These are phyloP conservation scores for cattle (Bos taurus) DNA, from an alignment of 2,113 vertebrate genomes.

Conservation along the genomic window ARS-UCD2.0 NC_037357.1:116940501-116941000, in stretches of 20 bases:
- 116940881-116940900: too few species aligned
- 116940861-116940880: too few species aligned
- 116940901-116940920: too few species aligned
- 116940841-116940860: too few species aligned
- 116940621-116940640: not conserved
- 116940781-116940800: not conserved
- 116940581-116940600: constrained; percentile 13
- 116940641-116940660: not conserved
- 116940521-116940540: not conserved
- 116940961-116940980: too few species aligned
- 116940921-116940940: too few species aligned
- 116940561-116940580: not conserved
- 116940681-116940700: constrained; percentile 6
- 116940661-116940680: not conserved
- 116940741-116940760: not conserved
- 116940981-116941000: too few species aligned
- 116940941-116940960: too few species aligned
- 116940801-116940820: not conserved
- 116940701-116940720: not conserved
- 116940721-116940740: not conserved
- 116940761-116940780: not conserved
- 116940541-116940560: not conserved
- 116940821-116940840: too few species aligned
- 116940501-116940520: not conserved
- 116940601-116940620: not conserved